Percentiles rank a stretch among this genome's conserved stretches.
Evolutionary conservation across 1,140 invertebrate genomes (phyloP).

Genomic region (Lethocerus indicus): DNA sequence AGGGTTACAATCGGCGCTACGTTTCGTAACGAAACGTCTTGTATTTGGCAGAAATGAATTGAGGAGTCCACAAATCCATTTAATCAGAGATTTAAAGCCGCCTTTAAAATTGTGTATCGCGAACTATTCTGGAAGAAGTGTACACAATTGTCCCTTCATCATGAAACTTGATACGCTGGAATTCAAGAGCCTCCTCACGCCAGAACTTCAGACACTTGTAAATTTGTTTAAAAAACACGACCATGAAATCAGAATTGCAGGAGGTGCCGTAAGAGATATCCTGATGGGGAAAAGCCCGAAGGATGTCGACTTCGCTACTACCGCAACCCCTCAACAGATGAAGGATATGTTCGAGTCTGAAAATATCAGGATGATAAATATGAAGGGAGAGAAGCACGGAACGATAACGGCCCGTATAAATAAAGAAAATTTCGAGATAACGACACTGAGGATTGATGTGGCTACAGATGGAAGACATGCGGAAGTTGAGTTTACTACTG

Average conservation of each 20-base stretch:
- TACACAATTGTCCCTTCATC: too few relatives aligned
- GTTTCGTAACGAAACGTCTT: too few relatives aligned
- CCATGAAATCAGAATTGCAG: slow-evolving; percentile 81
- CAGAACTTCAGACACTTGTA: slow-evolving; percentile 50
- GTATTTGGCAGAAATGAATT: too few relatives aligned
- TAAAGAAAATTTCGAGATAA: slow-evolving; percentile 80
- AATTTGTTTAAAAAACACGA: slow-evolving; percentile 64
- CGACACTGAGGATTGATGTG: slow-evolving; percentile 84
- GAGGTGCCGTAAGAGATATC: slow-evolving; percentile 92
- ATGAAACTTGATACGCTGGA: slow-evolving; percentile 45
- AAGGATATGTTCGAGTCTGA: slow-evolving; percentile 82
- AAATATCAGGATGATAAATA: slow-evolving; percentile 81
- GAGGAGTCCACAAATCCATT: too few relatives aligned
- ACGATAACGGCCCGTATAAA: slow-evolving; percentile 95
- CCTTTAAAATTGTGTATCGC: too few relatives aligned
- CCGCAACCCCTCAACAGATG: slow-evolving; percentile 92
- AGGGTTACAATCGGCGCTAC: too few relatives aligned
- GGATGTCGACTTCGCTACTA: slow-evolving; percentile 96
- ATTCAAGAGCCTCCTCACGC: slow-evolving; percentile 68
- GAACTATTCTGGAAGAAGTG: too few relatives aligned
- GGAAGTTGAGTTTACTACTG: slow-evolving; percentile 82
- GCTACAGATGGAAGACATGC: slow-evolving; percentile 89
- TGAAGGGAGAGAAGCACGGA: slow-evolving; percentile 90
- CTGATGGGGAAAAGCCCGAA: slow-evolving; percentile 67
- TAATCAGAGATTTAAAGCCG: too few relatives aligned